Evolutionary conservation across 2,888 invertebrate genomes (phyloP).

Genomic region (Andrena camellia): DNA sequence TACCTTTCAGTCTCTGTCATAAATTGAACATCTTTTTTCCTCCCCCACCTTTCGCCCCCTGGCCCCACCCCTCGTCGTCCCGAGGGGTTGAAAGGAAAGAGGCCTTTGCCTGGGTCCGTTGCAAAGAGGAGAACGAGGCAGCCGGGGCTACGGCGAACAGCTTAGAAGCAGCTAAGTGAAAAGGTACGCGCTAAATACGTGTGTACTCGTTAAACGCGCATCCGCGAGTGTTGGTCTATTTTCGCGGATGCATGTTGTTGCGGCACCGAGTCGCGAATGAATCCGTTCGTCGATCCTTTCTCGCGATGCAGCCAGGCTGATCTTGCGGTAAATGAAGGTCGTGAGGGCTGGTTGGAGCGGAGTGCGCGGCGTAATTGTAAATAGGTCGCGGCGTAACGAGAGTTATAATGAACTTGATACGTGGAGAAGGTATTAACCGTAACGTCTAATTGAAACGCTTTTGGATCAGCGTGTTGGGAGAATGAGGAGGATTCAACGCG

Average conservation of each 20-base stretch:
- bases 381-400: not conserved
- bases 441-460: too few relatives aligned
- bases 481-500: too few relatives aligned
- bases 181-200: constrained; percentile 30
- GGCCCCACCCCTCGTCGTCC: too few relatives aligned
- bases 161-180: constrained; percentile 18
- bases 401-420: not conserved
- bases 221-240: constrained; percentile 10
- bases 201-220: constrained; percentile 42
- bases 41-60: not conserved
- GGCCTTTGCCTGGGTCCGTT: not conserved
- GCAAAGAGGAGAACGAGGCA: not conserved
- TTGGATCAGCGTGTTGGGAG: too few relatives aligned
- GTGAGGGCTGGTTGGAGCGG: not conserved
- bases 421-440: not conserved
- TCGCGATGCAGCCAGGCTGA: not conserved
- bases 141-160: not conserved
- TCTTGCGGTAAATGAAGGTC: not conserved
- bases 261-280: not conserved
- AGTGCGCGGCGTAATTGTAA: not conserved
- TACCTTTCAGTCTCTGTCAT: constrained; percentile 19
- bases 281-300: not conserved
- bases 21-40: constrained; percentile 17
- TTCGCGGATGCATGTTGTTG: constrained; percentile 12
- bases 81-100: not conserved